Evolutionary conservation across 2,797 vertebrate genomes (phyloP), one percentile per base, ranked within the genome.

Genomic region (Prionace glauca): DNA sequence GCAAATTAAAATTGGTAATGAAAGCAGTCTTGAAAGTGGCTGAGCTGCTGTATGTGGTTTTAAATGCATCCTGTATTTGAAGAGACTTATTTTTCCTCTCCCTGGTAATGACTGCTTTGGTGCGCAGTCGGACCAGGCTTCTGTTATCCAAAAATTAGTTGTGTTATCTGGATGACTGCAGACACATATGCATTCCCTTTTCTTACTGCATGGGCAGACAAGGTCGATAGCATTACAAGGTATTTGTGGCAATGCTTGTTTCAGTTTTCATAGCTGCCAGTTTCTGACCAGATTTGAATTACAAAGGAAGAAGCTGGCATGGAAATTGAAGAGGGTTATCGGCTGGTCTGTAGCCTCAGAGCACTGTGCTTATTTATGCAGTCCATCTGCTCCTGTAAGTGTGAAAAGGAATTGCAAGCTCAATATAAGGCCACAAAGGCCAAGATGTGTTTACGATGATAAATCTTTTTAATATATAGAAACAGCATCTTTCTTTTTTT

Each of bases 211-310:
- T 98, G 98, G 98, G 98, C 98, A 98, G 98, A 98, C 98, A 98
- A 98, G 98, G 98, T 98, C 98, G 98, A 98, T 98, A 98, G 98
- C 98, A 98, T 98, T 98, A 98, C 98, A 98, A 98, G 98, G 98
- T 98, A 98, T 98, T 98, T 98, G 98, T 98, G 98, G 98, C 98
- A 98, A 97, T 97, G 98, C 98, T 98, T 98, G 98, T 98, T 98
- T 98, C 98, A 98, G 98, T 98, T 98, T 98, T 97, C 98, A 98
- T 98, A 98, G 97, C 98, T 98, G 98, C 98, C 98, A 98, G 98
- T 98, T 98, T 98, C 97, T 98, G 98, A 97, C 97, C 97, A 97
- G 98, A 98, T 98, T 98, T 98, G 98, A 98, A 98, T 98, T 98
- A 98, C 98, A 98, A 98, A 98, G 98, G 98, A 98, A 98, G 98